phyloP scores from a whole-genome alignment of 2,113 vertebrate genomes.

The Recurvirostra avosetta region DNA sequence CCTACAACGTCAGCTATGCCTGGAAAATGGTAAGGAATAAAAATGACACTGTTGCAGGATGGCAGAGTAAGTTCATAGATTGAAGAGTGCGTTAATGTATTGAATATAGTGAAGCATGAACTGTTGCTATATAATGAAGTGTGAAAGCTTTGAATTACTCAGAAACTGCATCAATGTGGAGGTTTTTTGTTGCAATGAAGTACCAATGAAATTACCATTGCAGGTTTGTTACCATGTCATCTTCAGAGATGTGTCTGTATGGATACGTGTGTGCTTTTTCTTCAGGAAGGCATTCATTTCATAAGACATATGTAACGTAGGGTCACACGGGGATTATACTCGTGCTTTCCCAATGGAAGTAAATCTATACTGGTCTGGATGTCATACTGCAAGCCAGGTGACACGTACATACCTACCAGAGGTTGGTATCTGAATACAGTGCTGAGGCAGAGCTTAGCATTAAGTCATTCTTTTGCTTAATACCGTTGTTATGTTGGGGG shows the following conservation, averaged over 20 bases:
- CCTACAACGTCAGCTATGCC: slow-evolving; percentile 98
- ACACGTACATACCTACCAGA: background rate
- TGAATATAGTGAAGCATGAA: background rate
- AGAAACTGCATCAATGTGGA: background rate
- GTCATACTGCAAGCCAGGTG: background rate
- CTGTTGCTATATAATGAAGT: background rate
- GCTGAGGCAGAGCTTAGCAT: background rate
- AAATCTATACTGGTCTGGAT: background rate
- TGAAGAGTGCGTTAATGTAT: background rate
- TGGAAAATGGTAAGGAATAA: slow-evolving; percentile 91
- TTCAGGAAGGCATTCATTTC: background rate
- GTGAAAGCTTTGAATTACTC: background rate
- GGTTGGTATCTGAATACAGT: no score
- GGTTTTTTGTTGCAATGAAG: background rate
- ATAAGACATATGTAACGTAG: background rate
- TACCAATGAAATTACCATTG: background rate
- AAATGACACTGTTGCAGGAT: background rate
- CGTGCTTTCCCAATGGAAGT: background rate
- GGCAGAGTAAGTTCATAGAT: background rate
- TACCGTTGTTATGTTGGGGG: background rate
- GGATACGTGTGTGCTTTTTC: background rate
- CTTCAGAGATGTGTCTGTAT: background rate
- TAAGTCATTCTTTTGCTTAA: background rate
- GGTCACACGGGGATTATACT: background rate
- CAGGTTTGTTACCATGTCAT: background rate